Base-by-base conservation (phyloP, 2,797 vertebrate genomes). In the Ataeniobius toweri region DNA sequence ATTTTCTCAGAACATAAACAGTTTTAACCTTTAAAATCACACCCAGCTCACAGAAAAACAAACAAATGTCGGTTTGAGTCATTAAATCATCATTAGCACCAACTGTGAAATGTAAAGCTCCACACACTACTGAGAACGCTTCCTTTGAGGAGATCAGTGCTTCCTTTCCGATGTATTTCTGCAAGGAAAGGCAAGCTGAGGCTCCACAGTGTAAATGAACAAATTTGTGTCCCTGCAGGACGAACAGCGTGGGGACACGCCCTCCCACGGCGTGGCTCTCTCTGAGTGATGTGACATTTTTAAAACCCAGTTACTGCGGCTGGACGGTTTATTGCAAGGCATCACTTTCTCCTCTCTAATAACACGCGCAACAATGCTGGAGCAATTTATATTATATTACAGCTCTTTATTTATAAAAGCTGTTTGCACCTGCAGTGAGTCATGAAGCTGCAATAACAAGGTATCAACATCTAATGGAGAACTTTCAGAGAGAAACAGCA, bases 321-420 rank as follows among this genome's bases (percentile, higher is more conserved):
- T 83, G 87, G 75, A 86, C 3, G 39, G 77, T 83, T 80, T 88
- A 86, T 85, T 82, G 76, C 80, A 88, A 92, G 86, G 87, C 85
- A 76, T 69, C 82, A 69, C 63, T 36, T 53, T 79, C 81, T 72
- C 39, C 80, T 79, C 77, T 75, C 24, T 76, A 79, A 78, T 76
- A 83, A 89, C 50, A 14, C 2, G 7, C 39, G 44, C 41, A 77
- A 77, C 82, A 58, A 76, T 77, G 65, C 76, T 71, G 39, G 73
- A 84, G 41, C 9, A 3, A 71, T 79, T 85, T 61, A 80, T 80
- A 36, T 76, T 74, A 58, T 55, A 69, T 41, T 36, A 20, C 74
- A 51, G 74, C 6, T 78, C 70, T 75, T 81, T 76, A 55, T 81
- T 84, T 75, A 36, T 74, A 53, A 63, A 28, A 9, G 31, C 36